Base-by-base conservation (phyloP, 1,140 invertebrate genomes). In the Macrosteles quadrilineatus region DNA sequence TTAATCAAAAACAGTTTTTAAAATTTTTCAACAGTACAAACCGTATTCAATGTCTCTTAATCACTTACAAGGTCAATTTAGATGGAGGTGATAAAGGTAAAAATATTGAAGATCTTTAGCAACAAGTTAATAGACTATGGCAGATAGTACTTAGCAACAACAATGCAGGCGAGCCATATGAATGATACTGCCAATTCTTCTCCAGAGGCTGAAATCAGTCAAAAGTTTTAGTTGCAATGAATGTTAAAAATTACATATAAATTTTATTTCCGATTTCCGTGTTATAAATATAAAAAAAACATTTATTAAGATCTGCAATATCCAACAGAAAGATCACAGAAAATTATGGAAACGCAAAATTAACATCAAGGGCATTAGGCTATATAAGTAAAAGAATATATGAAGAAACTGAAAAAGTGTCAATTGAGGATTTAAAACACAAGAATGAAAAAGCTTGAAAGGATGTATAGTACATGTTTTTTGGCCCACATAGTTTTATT, bases 91-190 rank as follows among this genome's bases (percentile, higher is more conserved):
- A n/a, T n/a, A n/a, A n/a, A n/a, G n/a, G n/a, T n/a, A n/a, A n/a
- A n/a, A n/a, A n/a, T n/a, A n/a, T n/a, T n/a, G n/a, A n/a, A n/a
- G n/a, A n/a, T n/a, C n/a, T n/a, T n/a, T n/a, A n/a, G n/a, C n/a
- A n/a, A n/a, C n/a, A n/a, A n/a, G n/a, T n/a, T n/a, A n/a, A n/a
- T n/a, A n/a, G n/a, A 59, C 55, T 59, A 59, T 9, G 55, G 4
- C 6, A 59, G 27, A 29, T 59, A 59, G 27, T 27, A 59, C 55
- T 59, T 59, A 25, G 55, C 55, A 12, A 59, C 25, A 21, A 59
- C 21, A 9, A 59, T 59, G n/a, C 55, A 59, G 21, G 6, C 4
- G 12, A 59, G 4, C 55, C 55, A 59, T 59, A 25, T 59, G 21
- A 59, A 23, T 6, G 55, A 59, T 2, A 59, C 55, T 4, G 55